phyloP scores from a whole-genome alignment of 2,888 invertebrate genomes.

The Spialia ferax region DNA sequence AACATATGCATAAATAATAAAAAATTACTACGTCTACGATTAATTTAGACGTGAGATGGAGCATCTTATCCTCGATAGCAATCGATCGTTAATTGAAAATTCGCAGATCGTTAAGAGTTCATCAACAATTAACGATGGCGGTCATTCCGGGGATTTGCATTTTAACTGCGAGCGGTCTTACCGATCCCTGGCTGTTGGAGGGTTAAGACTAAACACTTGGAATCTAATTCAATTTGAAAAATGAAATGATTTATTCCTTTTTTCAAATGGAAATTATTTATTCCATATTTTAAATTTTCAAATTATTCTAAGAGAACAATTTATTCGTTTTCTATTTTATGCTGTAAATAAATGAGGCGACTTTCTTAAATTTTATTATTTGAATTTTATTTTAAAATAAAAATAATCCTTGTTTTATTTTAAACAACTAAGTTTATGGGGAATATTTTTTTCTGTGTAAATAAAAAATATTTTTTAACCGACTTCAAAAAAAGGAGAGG shows the following conservation, averaged over 20 bases:
- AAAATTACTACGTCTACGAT: not conserved
- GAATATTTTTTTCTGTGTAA: no score
- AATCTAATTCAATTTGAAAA: constrained; percentile 6
- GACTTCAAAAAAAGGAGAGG: no score
- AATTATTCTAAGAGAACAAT: no score
- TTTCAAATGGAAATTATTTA: not conserved
- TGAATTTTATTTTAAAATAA: no score
- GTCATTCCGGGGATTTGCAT: constrained; percentile 33
- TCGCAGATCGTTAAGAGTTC: constrained; percentile 28
- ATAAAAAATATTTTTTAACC: no score
- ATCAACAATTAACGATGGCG: constrained; percentile 27
- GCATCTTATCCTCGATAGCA: not conserved
- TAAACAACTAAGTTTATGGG: no score
- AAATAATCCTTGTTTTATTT: no score
- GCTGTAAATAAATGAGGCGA: not conserved
- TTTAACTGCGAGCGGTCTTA: constrained; percentile 26
- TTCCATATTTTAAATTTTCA: no score
- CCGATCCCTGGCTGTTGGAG: constrained; percentile 2
- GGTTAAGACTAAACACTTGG: constrained; percentile 13
- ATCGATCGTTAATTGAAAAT: constrained; percentile 27
- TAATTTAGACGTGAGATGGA: not conserved
- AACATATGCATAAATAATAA: no score
- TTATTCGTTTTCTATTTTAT: not conserved
- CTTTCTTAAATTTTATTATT: not conserved
- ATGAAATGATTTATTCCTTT: not conserved